Evolutionary conservation across 2,888 invertebrate genomes (phyloP).

Genomic region (Perdita meconis): DNA sequence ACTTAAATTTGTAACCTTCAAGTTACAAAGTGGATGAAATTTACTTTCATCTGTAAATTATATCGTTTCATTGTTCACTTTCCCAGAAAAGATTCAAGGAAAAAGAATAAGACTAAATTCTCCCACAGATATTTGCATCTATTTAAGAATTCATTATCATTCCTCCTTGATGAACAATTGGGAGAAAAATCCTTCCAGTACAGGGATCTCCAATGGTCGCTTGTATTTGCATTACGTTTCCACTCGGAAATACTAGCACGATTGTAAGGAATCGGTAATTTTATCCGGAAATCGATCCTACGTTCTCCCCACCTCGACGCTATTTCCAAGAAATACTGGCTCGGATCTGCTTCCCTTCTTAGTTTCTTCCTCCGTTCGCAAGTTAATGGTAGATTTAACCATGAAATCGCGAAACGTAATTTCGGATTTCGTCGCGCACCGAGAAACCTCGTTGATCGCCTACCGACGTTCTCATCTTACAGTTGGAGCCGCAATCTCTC

Average conservation of each 20-base stretch:
- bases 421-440: slow-evolving; percentile 14
- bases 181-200: slow-evolving; percentile 16
- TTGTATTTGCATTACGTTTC: slow-evolving; percentile 39
- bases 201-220: slow-evolving; percentile 11
- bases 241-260: not conserved
- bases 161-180: slow-evolving; percentile 17
- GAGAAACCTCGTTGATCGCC: not conserved
- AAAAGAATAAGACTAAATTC: not conserved
- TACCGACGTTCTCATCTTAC: not conserved
- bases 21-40: too few species aligned
- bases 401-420: slow-evolving; percentile 16
- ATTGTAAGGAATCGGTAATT: slow-evolving; percentile 48
- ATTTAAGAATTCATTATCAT: slow-evolving; percentile 29
- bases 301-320: not conserved
- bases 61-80: too few species aligned
- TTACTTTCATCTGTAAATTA: too few species aligned
- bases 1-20: too few species aligned
- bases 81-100: too few species aligned
- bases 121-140: not conserved
- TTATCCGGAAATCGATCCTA: slow-evolving; percentile 47
- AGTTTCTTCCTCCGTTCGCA: not conserved
- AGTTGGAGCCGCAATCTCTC: not conserved
- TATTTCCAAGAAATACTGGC: slow-evolving; percentile 25
- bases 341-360: slow-evolving; percentile 7
- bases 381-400: slow-evolving; percentile 33